A percentile compares a stretch with the other conserved stretches of the same genome.
phyloP scores from a whole-genome alignment of 2,113 vertebrate genomes.

The Heterotilapia buettikoferi region DNA sequence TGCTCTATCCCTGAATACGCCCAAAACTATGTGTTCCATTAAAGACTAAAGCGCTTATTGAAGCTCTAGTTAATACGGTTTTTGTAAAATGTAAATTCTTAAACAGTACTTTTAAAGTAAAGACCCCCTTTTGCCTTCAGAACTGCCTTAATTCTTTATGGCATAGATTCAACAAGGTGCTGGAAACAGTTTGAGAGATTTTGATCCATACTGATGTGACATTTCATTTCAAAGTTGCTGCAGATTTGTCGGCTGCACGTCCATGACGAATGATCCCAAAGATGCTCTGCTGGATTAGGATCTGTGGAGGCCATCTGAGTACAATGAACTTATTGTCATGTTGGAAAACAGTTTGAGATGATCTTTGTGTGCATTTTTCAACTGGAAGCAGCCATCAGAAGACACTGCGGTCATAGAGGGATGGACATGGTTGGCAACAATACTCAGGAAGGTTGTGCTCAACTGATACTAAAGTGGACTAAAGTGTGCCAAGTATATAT shows the following conservation, averaged over 20 bases:
- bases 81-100: not conserved
- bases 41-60: not conserved
- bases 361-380: not conserved
- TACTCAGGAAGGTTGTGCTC: not conserved
- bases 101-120: not conserved
- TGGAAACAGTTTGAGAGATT: not conserved
- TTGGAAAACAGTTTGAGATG: not conserved
- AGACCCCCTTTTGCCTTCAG: not conserved
- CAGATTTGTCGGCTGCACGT: rapidly evolving
- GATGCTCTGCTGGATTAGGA: not conserved
- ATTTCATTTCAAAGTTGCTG: not conserved
- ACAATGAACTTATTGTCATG: not conserved
- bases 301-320: not conserved
- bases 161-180: not conserved
- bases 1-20: not conserved
- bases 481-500: not conserved
- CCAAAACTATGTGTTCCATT: not conserved
- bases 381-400: not conserved
- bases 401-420: not conserved
- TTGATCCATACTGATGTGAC: not conserved
- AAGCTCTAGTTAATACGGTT: not conserved
- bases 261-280: not conserved
- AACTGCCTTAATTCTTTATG: not conserved
- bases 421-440: not conserved
- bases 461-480: not conserved